Percentiles rank a stretch among this genome's conserved stretches.
phyloP scores from a whole-genome alignment of 2,888 invertebrate genomes.

The Lasioglossum marginatum region DNA sequence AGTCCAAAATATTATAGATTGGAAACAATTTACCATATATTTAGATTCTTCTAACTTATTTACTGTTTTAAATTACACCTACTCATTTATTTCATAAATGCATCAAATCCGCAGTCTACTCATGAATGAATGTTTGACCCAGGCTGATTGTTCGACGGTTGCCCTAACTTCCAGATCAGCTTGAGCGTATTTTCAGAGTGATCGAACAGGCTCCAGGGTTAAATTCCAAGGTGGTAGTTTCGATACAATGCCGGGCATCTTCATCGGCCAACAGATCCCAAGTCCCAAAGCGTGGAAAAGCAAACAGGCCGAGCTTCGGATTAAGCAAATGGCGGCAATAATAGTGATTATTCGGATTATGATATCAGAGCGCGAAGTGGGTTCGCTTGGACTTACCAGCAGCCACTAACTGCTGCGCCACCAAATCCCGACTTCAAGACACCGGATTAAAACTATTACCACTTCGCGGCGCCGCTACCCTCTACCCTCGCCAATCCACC shows the following conservation, averaged over 20 bases:
- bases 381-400: slow-evolving; percentile 79
- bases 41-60: too few species aligned
- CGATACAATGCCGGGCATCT: slow-evolving; percentile 39
- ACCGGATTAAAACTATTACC: slow-evolving; percentile 84
- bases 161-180: background rate
- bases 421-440: slow-evolving; percentile 84
- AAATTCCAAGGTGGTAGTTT: slow-evolving; percentile 2
- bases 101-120: too few species aligned
- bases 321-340: slow-evolving; percentile 84
- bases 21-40: too few species aligned
- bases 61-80: too few species aligned
- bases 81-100: too few species aligned
- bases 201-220: background rate
- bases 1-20: too few species aligned
- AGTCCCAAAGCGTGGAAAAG: slow-evolving; percentile 52
- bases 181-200: background rate
- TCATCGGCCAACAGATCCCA: slow-evolving; percentile 54
- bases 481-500: slow-evolving; percentile 18
- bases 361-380: slow-evolving; percentile 84
- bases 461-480: slow-evolving; percentile 73
- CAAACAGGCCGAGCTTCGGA: slow-evolving; percentile 72
- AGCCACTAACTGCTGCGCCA: slow-evolving; percentile 81
- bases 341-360: slow-evolving; percentile 85
- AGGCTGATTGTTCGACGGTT: too few species aligned
- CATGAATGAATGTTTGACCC: too few species aligned